These are phyloP conservation scores for Catocala nupta DNA, from an alignment of 2,888 invertebrate genomes.

Conservation along the genomic window DNA sequence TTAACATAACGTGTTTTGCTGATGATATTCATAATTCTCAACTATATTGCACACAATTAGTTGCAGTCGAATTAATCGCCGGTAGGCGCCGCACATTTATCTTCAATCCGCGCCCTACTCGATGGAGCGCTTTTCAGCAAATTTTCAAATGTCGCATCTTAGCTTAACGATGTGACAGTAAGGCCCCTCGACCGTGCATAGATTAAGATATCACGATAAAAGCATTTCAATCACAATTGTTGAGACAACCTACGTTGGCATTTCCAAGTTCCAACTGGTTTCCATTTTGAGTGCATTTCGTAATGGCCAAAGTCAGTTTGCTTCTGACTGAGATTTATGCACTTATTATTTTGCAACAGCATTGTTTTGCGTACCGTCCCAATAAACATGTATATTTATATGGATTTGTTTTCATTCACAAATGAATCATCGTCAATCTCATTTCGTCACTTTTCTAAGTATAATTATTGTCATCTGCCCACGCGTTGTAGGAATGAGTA, in stretches of 20 bases:
- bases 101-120: slow-evolving; percentile 1
- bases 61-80: slow-evolving; percentile 28
- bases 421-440: slow-evolving; percentile 66
- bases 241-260: slow-evolving; percentile 58
- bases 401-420: slow-evolving; percentile 61
- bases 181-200: slow-evolving; percentile 56
- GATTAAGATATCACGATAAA: slow-evolving; percentile 64
- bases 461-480: slow-evolving; percentile 68
- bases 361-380: slow-evolving; percentile 40
- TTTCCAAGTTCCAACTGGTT: slow-evolving; percentile 71
- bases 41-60: slow-evolving; percentile 41
- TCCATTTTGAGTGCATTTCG: slow-evolving; percentile 64
- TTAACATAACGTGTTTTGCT: slow-evolving; percentile 52
- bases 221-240: slow-evolving; percentile 63
- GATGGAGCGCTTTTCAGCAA: slow-evolving; percentile 6
- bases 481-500: slow-evolving; percentile 65
- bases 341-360: slow-evolving; percentile 51
- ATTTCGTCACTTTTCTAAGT: slow-evolving; percentile 73
- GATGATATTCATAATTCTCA: slow-evolving; percentile 43
- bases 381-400: slow-evolving; percentile 45
- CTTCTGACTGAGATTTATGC: slow-evolving; percentile 50
- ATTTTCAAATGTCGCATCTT: slow-evolving; percentile 50
- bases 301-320: slow-evolving; percentile 55
- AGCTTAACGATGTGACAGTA: slow-evolving; percentile 55
- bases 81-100: slow-evolving; percentile 22